These are phyloP conservation scores for Aphelinus atriplicis DNA, from an alignment of 1,140 invertebrate genomes.

Conservation along the genomic window DNA sequence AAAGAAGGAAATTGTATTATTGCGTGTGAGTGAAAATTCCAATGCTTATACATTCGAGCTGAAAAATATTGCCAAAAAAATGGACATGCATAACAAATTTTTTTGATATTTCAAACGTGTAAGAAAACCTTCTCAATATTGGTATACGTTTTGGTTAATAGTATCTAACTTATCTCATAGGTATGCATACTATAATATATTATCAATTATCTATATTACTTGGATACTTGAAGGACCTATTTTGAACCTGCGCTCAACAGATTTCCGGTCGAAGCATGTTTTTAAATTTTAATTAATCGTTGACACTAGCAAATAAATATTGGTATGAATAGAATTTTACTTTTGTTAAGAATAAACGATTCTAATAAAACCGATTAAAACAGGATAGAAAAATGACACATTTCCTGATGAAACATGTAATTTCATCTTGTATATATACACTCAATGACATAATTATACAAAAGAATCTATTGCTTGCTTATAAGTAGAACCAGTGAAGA, in stretches of 20 bases:
- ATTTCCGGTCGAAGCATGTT: not conserved
- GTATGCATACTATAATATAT: slow-evolving; percentile 7
- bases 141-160: slow-evolving; percentile 42
- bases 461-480: slow-evolving; percentile 42
- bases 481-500: slow-evolving; percentile 38
- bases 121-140: slow-evolving; percentile 6
- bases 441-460: not conserved
- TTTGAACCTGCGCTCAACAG: slow-evolving; percentile 43
- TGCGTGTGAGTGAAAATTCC: slow-evolving; percentile 15
- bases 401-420: not conserved
- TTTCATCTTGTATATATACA: not conserved
- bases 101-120: too few relatives aligned
- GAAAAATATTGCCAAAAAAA: not conserved
- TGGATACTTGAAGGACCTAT: slow-evolving; percentile 48
- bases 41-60: not conserved
- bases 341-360: not conserved
- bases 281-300: too few relatives aligned
- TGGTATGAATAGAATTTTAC: too few relatives aligned
- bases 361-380: slow-evolving; percentile 23
- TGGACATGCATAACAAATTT: too few relatives aligned
- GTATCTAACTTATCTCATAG: slow-evolving; percentile 8
- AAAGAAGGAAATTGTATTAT: slow-evolving; percentile 35
- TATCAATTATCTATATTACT: not conserved
- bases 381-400: not conserved
- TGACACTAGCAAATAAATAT: too few relatives aligned